Conservation (phyloP, 2,888 invertebrate species). For the Clostera curtula region DNA sequence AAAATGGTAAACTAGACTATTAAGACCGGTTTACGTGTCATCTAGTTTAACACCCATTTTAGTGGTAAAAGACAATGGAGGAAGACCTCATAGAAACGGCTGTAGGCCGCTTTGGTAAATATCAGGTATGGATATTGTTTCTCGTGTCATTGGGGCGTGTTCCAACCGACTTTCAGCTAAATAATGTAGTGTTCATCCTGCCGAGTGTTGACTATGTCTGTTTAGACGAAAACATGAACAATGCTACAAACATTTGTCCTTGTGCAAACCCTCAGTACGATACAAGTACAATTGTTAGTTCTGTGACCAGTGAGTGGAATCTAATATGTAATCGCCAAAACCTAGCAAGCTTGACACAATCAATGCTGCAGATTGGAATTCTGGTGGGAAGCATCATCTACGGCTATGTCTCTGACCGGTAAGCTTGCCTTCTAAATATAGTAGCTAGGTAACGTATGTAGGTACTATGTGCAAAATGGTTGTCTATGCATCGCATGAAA, state of each 20-base stretch:
- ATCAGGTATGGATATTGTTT: constrained; percentile 69
- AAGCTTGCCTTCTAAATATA: constrained; percentile 3
- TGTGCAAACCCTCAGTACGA: constrained; percentile 70
- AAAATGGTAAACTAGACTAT: too few species aligned
- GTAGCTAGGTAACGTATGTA: neutral
- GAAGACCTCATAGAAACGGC: constrained; percentile 52
- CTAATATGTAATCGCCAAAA: constrained; percentile 74
- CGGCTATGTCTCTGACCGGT: constrained; percentile 70
- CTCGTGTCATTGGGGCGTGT: constrained; percentile 66
- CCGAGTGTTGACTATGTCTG: constrained; percentile 69
- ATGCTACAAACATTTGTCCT: constrained; percentile 54
- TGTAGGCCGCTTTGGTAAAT: constrained; percentile 71
- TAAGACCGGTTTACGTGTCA: too few species aligned
- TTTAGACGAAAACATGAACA: constrained; percentile 39
- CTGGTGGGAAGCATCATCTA: constrained; percentile 71
- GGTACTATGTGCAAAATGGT: too few species aligned
- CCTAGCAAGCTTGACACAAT: constrained; percentile 71
- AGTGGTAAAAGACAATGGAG: constrained; percentile 12
- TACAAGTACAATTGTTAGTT: constrained; percentile 63
- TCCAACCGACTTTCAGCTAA: constrained; percentile 73
- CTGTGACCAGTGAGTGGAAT: constrained; percentile 76
- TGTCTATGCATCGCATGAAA: too few species aligned
- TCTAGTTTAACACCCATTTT: too few species aligned
- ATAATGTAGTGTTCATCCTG: constrained; percentile 72
- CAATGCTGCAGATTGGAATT: constrained; percentile 73